A percentile compares a stretch with the other conserved stretches of the same genome.
Evolutionary conservation across 1,140 invertebrate genomes (phyloP).

Genomic region (Phocides pigmalion): DNA sequence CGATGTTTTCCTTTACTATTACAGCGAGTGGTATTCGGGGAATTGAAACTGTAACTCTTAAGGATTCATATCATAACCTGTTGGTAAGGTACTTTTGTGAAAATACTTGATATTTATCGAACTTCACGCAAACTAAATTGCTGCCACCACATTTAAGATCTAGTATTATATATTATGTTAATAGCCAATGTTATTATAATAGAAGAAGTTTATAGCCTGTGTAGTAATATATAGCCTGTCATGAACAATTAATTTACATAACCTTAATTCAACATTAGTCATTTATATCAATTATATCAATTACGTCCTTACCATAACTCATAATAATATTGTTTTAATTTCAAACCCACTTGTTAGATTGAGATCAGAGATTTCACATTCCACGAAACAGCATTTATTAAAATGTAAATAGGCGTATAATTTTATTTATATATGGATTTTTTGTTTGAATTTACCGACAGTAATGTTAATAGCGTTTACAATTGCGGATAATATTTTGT

Average conservation of each 20-base stretch:
- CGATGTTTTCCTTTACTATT: too few relatives aligned
- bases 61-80: too few relatives aligned
- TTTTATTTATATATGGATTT: constrained; percentile 15
- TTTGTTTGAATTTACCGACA: neutral
- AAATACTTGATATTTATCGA: too few relatives aligned
- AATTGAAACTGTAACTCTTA: too few relatives aligned
- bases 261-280: neutral
- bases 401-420: constrained; percentile 2
- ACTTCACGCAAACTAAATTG: neutral
- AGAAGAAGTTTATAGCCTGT: neutral
- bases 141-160: neutral
- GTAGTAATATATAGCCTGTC: constrained; percentile 1
- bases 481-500: too few relatives aligned
- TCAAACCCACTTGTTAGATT: constrained; percentile 9
- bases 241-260: constrained; percentile 13
- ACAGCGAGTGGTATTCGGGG: too few relatives aligned
- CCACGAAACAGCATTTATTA: neutral
- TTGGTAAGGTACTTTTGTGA: too few relatives aligned
- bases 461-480: too few relatives aligned
- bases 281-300: too few relatives aligned
- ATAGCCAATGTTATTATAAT: neutral
- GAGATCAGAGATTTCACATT: constrained; percentile 16
- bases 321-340: constrained; percentile 9
- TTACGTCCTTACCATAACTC: constrained; percentile 11
- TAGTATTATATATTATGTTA: neutral